phyloP scores from a whole-genome alignment of 2,113 vertebrate species.

The Cryptomyrus ogoouensis region DNA sequence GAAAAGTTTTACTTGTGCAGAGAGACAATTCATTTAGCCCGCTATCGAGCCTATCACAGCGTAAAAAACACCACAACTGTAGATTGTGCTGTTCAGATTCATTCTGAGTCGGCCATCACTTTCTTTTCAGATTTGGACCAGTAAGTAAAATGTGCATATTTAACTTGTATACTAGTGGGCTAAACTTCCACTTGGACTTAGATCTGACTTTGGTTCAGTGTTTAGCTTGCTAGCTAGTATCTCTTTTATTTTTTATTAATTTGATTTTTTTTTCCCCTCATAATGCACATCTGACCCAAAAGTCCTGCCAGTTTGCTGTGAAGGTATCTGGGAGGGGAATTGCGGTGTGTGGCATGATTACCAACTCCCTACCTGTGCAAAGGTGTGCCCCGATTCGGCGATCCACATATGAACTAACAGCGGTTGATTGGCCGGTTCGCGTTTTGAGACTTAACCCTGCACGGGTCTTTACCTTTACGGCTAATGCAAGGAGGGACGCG shows the following conservation, averaged over 20 bases:
- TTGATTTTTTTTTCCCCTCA: not conserved
- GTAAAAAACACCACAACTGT: not conserved
- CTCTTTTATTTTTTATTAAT: not conserved
- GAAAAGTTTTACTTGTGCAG: not conserved
- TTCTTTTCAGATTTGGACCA: not conserved
- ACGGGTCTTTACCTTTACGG: not conserved
- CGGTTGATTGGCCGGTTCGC: not conserved
- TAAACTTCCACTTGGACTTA: not conserved
- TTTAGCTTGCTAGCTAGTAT: not conserved
- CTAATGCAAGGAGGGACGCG: not conserved
- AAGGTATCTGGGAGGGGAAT: not conserved
- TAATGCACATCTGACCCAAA: not conserved
- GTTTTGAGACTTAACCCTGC: not conserved
- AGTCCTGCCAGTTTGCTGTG: not conserved
- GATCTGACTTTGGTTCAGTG: not conserved
- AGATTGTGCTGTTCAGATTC: constrained; percentile 5
- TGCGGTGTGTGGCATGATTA: not conserved
- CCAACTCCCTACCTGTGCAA: not conserved
- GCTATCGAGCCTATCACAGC: not conserved
- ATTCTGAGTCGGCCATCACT: not conserved
- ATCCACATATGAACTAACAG: not conserved
- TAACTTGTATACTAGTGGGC: not conserved
- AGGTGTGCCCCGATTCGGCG: not conserved
- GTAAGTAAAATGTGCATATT: not conserved
- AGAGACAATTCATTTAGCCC: not conserved